Evolutionary conservation across 1,140 invertebrate species (phyloP).

Genomic region (Zaprionus taronus): DNA sequence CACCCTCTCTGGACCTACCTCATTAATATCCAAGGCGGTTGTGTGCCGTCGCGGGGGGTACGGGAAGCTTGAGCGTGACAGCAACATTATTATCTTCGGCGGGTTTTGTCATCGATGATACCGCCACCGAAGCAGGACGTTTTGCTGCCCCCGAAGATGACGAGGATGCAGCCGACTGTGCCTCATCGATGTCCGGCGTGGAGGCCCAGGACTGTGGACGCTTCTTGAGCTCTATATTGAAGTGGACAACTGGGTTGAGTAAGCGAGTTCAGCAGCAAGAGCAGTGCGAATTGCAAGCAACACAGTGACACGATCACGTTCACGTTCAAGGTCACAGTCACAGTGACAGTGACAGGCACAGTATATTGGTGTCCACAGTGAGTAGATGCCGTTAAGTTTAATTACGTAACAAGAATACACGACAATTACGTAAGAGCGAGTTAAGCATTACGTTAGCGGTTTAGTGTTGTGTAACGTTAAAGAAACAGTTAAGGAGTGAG

Average conservation of each 20-base stretch:
- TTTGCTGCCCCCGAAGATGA: neutral
- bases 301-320: constrained; percentile 19
- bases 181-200: constrained; percentile 88
- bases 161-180: neutral
- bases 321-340: constrained; percentile 35
- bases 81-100: constrained; percentile 81
- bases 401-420: constrained; percentile 33
- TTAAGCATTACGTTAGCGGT: constrained; percentile 27
- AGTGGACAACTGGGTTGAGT: constrained; percentile 86
- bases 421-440: constrained; percentile 21
- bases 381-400: constrained; percentile 36
- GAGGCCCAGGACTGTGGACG: constrained; percentile 88
- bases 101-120: neutral
- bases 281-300: constrained; percentile 28
- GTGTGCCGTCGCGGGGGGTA: constrained; percentile 87
- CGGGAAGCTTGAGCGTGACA: constrained; percentile 88
- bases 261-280: constrained; percentile 56
- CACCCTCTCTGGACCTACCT: constrained; percentile 47
- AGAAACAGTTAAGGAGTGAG: constrained; percentile 16
- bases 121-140: constrained; percentile 9
- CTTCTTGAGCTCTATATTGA: constrained; percentile 84
- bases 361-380: constrained; percentile 31
- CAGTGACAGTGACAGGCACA: constrained; percentile 38
- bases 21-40: constrained; percentile 86
- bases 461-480: constrained; percentile 54